Evolutionary conservation across 37 sponge, comb jelly and placozoan genomes (phyloP).

Genomic region (Amphimedon queenslandica): DNA sequence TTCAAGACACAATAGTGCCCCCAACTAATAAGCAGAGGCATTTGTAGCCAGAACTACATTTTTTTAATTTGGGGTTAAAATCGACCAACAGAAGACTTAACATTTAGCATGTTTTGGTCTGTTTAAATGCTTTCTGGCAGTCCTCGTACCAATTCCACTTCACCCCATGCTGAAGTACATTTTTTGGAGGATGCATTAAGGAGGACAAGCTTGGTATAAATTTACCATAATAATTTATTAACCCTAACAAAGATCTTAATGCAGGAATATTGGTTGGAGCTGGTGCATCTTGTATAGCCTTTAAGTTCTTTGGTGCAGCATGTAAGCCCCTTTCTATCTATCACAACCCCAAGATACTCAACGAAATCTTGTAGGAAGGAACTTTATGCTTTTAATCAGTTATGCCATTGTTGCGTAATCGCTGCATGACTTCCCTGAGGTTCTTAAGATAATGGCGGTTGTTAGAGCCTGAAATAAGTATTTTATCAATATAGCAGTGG

Average conservation of each 20-base stretch:
- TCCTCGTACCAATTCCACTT: no score
- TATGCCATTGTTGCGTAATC: conserved; percentile 5
- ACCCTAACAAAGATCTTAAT: no score
- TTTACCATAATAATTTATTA: conserved; percentile 28
- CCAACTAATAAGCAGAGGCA: conserved; percentile 26
- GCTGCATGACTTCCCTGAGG: conserved; percentile 11
- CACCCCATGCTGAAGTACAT: no score
- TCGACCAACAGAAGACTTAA: conserved; percentile 18
- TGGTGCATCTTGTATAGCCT: conserved; percentile 12
- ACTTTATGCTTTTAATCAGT: conserved; percentile 19
- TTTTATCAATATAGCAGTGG: conserved; percentile 30
- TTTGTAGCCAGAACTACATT: conserved; percentile 13
- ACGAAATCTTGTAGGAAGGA: conserved; percentile 16
- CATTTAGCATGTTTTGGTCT: conserved; percentile 1
- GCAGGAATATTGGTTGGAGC: no score
- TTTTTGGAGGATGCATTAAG: no score
- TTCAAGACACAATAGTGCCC: conserved; percentile 21
- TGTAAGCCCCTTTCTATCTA: conserved; percentile 13
- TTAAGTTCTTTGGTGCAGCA: conserved; percentile 9
- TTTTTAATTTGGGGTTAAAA: not conserved
- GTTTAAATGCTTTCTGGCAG: conserved; percentile 16
- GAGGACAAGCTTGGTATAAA: no score
- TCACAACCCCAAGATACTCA: conserved; percentile 27
- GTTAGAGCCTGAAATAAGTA: conserved; percentile 11
- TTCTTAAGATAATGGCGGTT: conserved; percentile 6